Conservation (phyloP, 2,888 invertebrate genomes). For the Apamea crenata region DNA sequence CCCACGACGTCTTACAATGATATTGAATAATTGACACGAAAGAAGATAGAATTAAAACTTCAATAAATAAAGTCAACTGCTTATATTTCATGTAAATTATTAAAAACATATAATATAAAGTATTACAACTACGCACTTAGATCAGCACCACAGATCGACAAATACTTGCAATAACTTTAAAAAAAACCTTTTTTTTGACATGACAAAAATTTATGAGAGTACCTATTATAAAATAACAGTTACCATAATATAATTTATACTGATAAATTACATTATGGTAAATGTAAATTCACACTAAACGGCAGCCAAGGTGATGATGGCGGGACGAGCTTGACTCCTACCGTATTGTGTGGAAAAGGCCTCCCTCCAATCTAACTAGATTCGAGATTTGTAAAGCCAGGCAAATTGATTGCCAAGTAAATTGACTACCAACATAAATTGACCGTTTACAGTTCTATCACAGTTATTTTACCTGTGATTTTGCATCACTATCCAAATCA, state of each 20-base stretch:
- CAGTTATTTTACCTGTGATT: too few species aligned
- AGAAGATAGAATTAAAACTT: not conserved
- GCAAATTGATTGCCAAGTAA: too few species aligned
- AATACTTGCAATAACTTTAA: slow-evolving; percentile 37
- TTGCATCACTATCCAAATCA: too few species aligned
- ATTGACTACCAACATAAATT: too few species aligned
- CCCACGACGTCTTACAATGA: not conserved
- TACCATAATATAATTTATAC: too few species aligned
- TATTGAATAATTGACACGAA: not conserved
- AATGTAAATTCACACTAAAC: not conserved
- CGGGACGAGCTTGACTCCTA: not conserved
- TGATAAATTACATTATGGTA: too few species aligned
- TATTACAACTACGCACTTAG: slow-evolving; percentile 43
- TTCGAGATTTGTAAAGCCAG: too few species aligned
- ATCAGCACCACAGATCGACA: slow-evolving; percentile 55
- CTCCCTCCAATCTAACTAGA: too few species aligned
- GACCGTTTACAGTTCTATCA: too few species aligned
- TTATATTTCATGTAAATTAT: slow-evolving; percentile 51
- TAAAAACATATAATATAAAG: slow-evolving; percentile 34
- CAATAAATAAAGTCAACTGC: slow-evolving; percentile 25
- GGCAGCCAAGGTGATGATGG: not conserved
- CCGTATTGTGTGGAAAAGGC: not conserved
- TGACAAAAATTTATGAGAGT: too few species aligned
- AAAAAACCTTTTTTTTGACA: too few species aligned
- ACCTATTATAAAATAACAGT: too few species aligned